These are phyloP conservation scores for Poecilia latipinna DNA, from an alignment of 2,113 vertebrate species.

Conservation along the genomic window DNA sequence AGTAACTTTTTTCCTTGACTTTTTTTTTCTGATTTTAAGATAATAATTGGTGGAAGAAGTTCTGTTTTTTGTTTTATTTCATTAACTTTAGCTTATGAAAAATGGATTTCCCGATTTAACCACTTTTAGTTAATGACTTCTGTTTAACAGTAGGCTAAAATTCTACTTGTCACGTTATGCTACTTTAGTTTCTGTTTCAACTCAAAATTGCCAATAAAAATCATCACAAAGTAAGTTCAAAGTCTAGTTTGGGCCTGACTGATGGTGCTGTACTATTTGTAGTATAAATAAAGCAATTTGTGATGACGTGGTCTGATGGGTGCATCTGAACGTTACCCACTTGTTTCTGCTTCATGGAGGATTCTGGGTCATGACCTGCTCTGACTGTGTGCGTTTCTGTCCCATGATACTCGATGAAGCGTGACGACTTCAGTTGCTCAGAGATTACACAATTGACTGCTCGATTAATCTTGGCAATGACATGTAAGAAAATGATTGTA, in stretches of 20 bases:
- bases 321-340: background rate
- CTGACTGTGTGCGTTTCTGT: background rate
- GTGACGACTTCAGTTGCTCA: slow-evolving; percentile 35
- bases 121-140: too few relatives aligned
- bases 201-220: background rate
- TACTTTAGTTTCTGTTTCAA: background rate
- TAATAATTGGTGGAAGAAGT: too few relatives aligned
- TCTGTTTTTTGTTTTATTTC: too few relatives aligned
- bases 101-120: too few relatives aligned
- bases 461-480: slow-evolving; percentile 49
- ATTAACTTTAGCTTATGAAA: too few relatives aligned
- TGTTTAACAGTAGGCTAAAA: background rate
- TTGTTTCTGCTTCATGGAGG: background rate
- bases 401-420: slow-evolving; percentile 24
- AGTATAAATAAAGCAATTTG: too few relatives aligned
- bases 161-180: background rate
- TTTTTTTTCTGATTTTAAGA: too few relatives aligned
- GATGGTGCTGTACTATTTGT: background rate
- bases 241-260: background rate
- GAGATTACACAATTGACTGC: slow-evolving; percentile 21
- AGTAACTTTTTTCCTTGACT: too few relatives aligned
- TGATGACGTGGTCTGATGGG: background rate
- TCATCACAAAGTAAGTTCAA: background rate
- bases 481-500: slow-evolving; percentile 17
- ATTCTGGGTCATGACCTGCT: background rate